Conservation (phyloP, 2,888 invertebrate species). For the Leptinotarsa tumamoca region DNA sequence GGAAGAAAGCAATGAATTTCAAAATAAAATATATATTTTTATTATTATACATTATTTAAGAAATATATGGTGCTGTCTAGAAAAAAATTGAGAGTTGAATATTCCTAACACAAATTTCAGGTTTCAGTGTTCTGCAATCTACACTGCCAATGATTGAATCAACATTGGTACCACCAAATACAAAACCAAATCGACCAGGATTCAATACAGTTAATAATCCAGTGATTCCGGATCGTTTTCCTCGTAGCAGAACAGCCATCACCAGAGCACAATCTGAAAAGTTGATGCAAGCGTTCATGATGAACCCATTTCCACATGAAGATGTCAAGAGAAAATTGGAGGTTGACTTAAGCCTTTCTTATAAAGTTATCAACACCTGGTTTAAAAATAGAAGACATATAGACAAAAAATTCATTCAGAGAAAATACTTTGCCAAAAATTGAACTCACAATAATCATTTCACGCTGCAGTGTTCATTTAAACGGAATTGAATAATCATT, state of each 20-base stretch:
- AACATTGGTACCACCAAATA: not conserved
- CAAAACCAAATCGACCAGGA: not conserved
- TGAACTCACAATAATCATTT: no score
- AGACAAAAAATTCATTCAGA: not conserved
- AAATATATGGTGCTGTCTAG: no score
- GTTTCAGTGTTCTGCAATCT: not conserved
- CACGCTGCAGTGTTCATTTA: no score
- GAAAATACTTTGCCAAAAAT: not conserved
- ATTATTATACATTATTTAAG: no score
- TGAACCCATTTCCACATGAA: slow-evolving; percentile 10
- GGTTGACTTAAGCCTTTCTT: not conserved
- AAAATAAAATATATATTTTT: no score
- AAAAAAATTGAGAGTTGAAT: not conserved
- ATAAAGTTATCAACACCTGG: slow-evolving; percentile 22
- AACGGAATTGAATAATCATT: no score
- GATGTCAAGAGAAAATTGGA: slow-evolving; percentile 15
- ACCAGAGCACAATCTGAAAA: not conserved
- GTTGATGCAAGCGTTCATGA: slow-evolving; percentile 6
- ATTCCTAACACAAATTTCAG: not conserved
- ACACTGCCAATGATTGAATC: no score
- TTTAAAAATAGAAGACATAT: not conserved
- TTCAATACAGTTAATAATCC: not conserved
- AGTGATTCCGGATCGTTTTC: not conserved
- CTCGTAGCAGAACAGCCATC: slow-evolving; percentile 9
- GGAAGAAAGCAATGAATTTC: no score